These are phyloP conservation scores for Eulemur rubriventer DNA, from an alignment of 2,797 vertebrate genomes.

Conservation along the genomic window DNA sequence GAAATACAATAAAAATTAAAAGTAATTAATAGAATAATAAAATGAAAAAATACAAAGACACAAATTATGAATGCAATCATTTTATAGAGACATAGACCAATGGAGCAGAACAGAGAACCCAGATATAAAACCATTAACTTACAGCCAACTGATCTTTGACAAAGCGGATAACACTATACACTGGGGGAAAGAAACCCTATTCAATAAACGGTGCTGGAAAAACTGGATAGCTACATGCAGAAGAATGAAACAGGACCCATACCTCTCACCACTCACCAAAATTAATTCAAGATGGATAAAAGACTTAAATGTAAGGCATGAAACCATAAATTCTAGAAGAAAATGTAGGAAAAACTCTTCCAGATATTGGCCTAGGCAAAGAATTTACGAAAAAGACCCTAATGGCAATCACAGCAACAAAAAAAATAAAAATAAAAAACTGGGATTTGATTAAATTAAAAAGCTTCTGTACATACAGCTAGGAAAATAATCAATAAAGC, in stretches of 20 bases:
- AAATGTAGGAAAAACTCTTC: not conserved
- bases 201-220: not conserved
- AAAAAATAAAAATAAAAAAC: not conserved
- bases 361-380: not conserved
- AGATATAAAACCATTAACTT: not conserved
- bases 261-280: not conserved
- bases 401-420: not conserved
- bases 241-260: not conserved
- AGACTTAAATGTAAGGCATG: not conserved
- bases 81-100: not conserved
- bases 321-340: not conserved
- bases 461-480: not conserved
- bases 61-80: not conserved
- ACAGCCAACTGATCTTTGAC: not conserved
- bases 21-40: not conserved
- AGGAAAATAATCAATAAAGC: not conserved
- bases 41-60: not conserved
- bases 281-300: not conserved
- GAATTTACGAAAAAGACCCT: not conserved
- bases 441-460: not conserved
- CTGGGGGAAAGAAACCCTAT: not conserved
- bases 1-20: conserved; percentile 9
- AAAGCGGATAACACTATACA: not conserved
- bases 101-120: not conserved
- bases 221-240: not conserved